Conservation (phyloP, 2,113 vertebrate species). For the Myotis davidii region DNA sequence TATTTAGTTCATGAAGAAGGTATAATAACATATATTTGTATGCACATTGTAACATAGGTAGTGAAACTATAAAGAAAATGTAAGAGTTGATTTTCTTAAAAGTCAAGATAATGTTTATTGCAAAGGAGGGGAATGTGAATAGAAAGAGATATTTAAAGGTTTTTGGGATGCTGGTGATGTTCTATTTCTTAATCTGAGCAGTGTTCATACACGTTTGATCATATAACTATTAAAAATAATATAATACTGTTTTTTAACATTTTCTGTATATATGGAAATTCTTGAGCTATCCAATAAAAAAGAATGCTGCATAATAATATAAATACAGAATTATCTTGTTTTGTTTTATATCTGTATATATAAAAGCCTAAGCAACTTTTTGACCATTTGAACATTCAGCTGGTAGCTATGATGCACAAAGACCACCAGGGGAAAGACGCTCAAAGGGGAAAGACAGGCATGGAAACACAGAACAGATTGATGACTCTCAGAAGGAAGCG, state of each 20-base stretch:
- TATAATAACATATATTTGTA: background rate
- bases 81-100: background rate
- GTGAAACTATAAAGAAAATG: background rate
- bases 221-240: background rate
- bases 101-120: background rate
- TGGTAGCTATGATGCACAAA: no score
- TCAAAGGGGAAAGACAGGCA: no score
- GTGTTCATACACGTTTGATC: background rate
- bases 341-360: background rate
- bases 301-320: background rate
- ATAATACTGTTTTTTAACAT: background rate
- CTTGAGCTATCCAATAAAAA: constrained; percentile 24
- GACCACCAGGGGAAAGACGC: no score
- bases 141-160: background rate
- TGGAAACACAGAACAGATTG: no score
- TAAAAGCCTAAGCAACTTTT: no score
- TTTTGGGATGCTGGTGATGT: background rate
- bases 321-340: background rate
- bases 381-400: no score
- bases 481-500: no score
- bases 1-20: background rate
- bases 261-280: background rate
- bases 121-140: background rate
- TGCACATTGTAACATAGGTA: background rate
- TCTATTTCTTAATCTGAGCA: background rate